phyloP scores from a whole-genome alignment of 1,140 invertebrate genomes.

The Antheraea mylitta region DNA sequence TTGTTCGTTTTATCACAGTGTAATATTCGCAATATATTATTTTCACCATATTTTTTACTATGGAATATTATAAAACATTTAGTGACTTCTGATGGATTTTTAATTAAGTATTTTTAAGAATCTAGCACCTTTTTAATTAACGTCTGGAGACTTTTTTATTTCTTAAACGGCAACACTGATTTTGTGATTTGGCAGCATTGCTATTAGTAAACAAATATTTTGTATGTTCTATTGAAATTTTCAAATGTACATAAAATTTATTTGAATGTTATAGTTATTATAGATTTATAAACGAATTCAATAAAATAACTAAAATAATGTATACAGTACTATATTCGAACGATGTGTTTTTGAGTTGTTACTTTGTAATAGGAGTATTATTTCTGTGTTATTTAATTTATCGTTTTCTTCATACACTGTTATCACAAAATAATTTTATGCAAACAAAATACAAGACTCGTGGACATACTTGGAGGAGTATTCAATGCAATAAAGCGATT shows the following conservation, averaged over 20 bases:
- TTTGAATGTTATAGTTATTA: neutral
- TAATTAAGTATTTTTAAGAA: too few species aligned
- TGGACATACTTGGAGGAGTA: constrained; percentile 70
- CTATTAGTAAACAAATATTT: too few species aligned
- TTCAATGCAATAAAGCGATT: constrained; percentile 71
- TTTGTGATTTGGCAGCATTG: too few species aligned
- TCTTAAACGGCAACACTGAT: too few species aligned
- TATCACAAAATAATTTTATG: constrained; percentile 57
- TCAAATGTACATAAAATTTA: neutral
- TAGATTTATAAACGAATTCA: neutral
- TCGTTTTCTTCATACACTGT: constrained; percentile 54
- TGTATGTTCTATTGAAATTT: too few species aligned
- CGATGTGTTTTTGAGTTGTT: constrained; percentile 58
- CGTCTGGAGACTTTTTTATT: too few species aligned
- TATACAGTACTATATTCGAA: constrained; percentile 34
- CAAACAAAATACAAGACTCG: constrained; percentile 52
- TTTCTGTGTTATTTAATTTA: constrained; percentile 66
- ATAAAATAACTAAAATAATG: constrained; percentile 21
- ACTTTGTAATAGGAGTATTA: constrained; percentile 61
- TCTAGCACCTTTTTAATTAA: too few species aligned
- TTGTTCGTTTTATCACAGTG: too few species aligned
- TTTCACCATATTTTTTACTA: too few species aligned
- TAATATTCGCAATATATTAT: too few species aligned
- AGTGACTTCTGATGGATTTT: too few species aligned
- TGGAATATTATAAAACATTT: too few species aligned